Evolutionary conservation across 2,888 invertebrate genomes (phyloP), one percentile per base, ranked within the genome.

Genomic region (Fragum whitleyi): DNA sequence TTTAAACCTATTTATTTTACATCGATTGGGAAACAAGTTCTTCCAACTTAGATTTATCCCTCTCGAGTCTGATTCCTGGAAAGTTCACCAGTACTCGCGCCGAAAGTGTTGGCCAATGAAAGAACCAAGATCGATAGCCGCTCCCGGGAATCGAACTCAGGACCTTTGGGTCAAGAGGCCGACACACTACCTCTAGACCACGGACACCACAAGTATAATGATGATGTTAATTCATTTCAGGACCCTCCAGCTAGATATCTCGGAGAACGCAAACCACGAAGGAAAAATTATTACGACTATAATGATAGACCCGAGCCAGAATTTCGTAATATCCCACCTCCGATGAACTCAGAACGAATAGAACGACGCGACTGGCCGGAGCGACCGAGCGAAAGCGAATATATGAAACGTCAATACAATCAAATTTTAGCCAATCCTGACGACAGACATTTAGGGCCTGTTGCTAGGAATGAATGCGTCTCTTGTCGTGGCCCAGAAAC

Each of bases 361-460:
- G 26, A 26, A 11, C 36, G 62, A 5, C 39, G 29, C 6, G n/a
- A 39, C n/a, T 16, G 39, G 14, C 2, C 28, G 6, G 62, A 62
- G n/a, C n/a, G 39, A 7, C 61, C 7, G 32, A 19, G 28, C 11
- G 61, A 29, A 61, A 26, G 61, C 6, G 61, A 61, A 11, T 61
- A 28, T 3, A 23, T 62, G 39, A 62, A 39, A n/a, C n/a, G 19
- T 3, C 62, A 39, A 5, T 62, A 62, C 62, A 62, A 62, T n/a
- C 21, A 62, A 39, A 39, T 62, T n/a, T 62, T 62, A n/a, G 62
- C 62, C 3, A 62, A 29, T n/a, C 62, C 62, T 26, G 62, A 62
- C 14, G 62, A 62, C 14, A 62, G 62, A 62, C 36, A 62, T 16
- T 16, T 11, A 6, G n/a, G 28, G n/a, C n/a, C 39, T 62, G 62